Percentiles rank a stretch among this genome's conserved stretches.
Evolutionary conservation across 1,140 invertebrate species (phyloP).

Genomic region (Drosophila kurseongensis): DNA sequence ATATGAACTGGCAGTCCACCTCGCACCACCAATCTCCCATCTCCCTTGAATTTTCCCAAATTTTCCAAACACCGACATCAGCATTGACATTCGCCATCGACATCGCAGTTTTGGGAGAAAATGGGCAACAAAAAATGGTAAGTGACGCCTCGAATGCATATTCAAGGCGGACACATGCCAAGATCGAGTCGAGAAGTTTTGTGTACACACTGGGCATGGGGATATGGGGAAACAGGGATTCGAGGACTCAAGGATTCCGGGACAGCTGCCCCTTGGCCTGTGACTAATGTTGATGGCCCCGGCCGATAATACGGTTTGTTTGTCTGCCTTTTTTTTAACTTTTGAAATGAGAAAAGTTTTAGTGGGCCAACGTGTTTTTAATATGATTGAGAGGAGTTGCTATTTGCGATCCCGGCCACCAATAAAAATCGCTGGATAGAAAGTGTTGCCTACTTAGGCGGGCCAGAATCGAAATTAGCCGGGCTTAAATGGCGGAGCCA

Average conservation of each 20-base stretch:
- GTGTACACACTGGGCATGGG: constrained; percentile 22
- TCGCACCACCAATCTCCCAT: not conserved
- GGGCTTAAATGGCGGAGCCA: constrained; percentile 60
- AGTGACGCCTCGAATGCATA: constrained; percentile 67
- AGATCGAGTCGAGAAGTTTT: constrained; percentile 54
- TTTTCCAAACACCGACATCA: constrained; percentile 48
- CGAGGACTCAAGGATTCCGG: constrained; percentile 17
- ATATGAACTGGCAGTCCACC: constrained; percentile 72
- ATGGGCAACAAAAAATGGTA: constrained; percentile 46
- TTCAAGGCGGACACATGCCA: constrained; percentile 63
- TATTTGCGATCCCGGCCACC: not conserved
- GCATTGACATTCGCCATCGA: constrained; percentile 41
- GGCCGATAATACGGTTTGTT: constrained; percentile 78
- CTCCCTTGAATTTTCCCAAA: constrained; percentile 4
- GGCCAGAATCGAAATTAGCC: constrained; percentile 61
- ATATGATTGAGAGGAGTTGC: constrained; percentile 34
- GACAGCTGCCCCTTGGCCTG: constrained; percentile 42
- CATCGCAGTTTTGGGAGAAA: constrained; percentile 13
- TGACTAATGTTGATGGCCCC: constrained; percentile 73
- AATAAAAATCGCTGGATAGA: not conserved
- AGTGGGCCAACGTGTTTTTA: constrained; percentile 56
- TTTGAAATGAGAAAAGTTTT: constrained; percentile 82
- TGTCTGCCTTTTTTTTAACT: constrained; percentile 78
- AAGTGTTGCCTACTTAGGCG: constrained; percentile 58
- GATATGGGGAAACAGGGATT: constrained; percentile 2